Base-by-base conservation (phyloP, 92 coral and sea anemone genomes). In the Parazoanthus atlanticus region DNA sequence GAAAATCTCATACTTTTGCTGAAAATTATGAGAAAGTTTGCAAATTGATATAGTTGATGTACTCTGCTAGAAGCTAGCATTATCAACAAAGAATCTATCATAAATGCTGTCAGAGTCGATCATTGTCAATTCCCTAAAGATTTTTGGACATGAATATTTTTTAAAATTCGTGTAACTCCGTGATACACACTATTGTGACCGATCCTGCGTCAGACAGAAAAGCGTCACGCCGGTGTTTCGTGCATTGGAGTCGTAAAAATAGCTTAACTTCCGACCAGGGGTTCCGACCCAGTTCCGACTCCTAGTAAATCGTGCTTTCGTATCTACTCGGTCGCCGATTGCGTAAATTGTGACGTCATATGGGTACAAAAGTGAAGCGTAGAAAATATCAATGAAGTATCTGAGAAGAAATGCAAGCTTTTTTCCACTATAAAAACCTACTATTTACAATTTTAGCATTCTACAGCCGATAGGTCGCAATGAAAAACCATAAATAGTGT, bases 301-400 rank as follows among this genome's bases (percentile, higher is more conserved):
- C 23, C 25, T 19, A 9, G 52, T 43, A 23, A 17, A 26, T 26
- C 26, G 2, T 16, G 31, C 16, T 76, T 72, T 72, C 76, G 76
- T 10, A 72, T 29, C 76, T 72, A 32, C 23, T 72, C 21, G 76
- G 76, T 29, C 21, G 46, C 33, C 33, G 71, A 80, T 80, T 31
- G 47, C 84, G 41, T 29, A 58, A 8, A 5, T 61, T 61, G 64
- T 80, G 84, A 80, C 84, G 84, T 80, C 84, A 79, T 16, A 25
- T 56, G n/a, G 21, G 16, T 17, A n/a, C 7, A 15, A 79, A 47
- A 28, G 5, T 36, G 33, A 30, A 30, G 11, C 36, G 66, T 8
- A 46, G 54, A 28, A 47, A 52, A 47, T 52, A 52, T 52, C 58
- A 15, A 52, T 52, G 19, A 52, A 52, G 12, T 15, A 52, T 52